Conservation (phyloP, 2,797 vertebrate species). For the Sebastes matsubarae region DNA sequence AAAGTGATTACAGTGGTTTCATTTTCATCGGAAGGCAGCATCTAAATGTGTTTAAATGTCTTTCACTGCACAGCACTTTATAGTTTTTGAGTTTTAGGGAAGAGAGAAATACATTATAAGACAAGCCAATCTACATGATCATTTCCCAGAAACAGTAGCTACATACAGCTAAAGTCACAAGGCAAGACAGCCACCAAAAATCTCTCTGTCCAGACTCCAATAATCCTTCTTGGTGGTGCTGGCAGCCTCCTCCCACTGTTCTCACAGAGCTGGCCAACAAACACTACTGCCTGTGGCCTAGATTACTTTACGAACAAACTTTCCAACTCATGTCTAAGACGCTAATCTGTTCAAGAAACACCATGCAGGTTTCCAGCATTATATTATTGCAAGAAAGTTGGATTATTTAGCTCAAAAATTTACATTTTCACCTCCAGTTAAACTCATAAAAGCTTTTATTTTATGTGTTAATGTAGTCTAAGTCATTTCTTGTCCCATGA, state of each 20-base stretch:
- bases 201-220: slow-evolving; percentile 50
- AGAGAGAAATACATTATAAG: not conserved
- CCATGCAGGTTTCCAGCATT: slow-evolving; percentile 2
- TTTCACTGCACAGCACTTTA: not conserved
- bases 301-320: slow-evolving; percentile 63
- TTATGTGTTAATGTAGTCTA: not conserved
- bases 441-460: slow-evolving; percentile 9
- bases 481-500: slow-evolving; percentile 10
- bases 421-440: not conserved
- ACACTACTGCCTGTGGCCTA: slow-evolving; percentile 60
- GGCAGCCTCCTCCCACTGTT: slow-evolving; percentile 63
- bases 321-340: slow-evolving; percentile 41
- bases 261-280: slow-evolving; percentile 57
- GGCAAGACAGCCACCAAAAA: slow-evolving; percentile 35
- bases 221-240: slow-evolving; percentile 56
- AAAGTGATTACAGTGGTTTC: not conserved
- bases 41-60: not conserved
- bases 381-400: slow-evolving; percentile 4
- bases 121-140: not conserved
- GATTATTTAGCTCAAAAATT: not conserved
- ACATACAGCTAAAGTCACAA: slow-evolving; percentile 28
- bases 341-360: slow-evolving; percentile 42
- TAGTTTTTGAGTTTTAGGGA: not conserved
- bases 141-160: slow-evolving; percentile 16
- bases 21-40: not conserved